Conservation (phyloP, 2,797 vertebrate genomes). For the Tapera naevia region DNA sequence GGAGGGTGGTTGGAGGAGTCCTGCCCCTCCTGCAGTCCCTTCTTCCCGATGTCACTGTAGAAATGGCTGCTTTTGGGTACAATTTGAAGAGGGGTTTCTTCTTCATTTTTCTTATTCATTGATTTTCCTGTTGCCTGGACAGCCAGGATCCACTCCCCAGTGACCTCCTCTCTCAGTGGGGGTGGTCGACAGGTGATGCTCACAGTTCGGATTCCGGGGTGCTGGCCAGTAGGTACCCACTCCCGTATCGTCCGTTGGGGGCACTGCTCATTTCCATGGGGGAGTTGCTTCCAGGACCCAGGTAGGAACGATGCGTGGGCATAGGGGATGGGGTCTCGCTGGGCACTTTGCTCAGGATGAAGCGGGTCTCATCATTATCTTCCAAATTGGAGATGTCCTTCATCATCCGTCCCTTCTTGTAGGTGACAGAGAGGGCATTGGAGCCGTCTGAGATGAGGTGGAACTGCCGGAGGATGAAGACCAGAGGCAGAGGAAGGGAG, state of each 20-base stretch:
- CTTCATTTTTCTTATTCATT: not conserved
- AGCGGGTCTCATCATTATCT: conserved; percentile 94
- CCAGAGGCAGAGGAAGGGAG: conserved; percentile 89
- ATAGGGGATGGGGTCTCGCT: conserved; percentile 92
- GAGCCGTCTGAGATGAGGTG: conserved; percentile 93
- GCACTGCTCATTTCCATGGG: conserved; percentile 88
- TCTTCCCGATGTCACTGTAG: not conserved
- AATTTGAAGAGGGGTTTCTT: conserved; percentile 38
- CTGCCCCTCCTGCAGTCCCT: conserved; percentile 49
- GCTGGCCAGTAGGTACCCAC: conserved; percentile 87
- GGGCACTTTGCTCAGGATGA: conserved; percentile 94
- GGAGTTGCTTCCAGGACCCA: conserved; percentile 90
- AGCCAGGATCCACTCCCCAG: conserved; percentile 45
- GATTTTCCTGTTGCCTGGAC: conserved; percentile 33
- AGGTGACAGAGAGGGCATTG: conserved; percentile 95
- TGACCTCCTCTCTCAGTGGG: conserved; percentile 15
- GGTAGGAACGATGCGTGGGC: conserved; percentile 91
- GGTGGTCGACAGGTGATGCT: conserved; percentile 31
- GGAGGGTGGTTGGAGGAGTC: conserved; percentile 32
- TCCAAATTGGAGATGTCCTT: conserved; percentile 98
- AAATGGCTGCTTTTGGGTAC: conserved; percentile 26
- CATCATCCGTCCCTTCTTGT: conserved; percentile 94
- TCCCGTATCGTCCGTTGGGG: conserved; percentile 93
- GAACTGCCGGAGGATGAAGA: conserved; percentile 90
- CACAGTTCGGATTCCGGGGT: conserved; percentile 91